Base-by-base conservation (phyloP, 2,888 invertebrate genomes). In the Beris morrisii region DNA sequence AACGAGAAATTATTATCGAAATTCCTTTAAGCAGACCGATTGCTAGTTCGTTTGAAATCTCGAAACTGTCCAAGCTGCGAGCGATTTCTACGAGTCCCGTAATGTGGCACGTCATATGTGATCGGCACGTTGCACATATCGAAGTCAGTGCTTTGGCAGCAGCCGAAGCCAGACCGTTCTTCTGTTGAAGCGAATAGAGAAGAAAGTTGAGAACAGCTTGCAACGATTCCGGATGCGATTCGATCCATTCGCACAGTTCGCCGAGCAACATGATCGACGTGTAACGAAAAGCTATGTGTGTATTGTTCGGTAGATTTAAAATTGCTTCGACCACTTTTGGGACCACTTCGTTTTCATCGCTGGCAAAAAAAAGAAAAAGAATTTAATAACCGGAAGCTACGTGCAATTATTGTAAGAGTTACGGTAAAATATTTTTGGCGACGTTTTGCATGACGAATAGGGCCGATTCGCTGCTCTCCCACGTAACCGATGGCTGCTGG, bases 391-490 rank as follows among this genome's bases (percentile, higher is more conserved):
- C 53, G 57, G 57, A 65, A 15, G 58, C 12, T 15, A 12, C 6
- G 9, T 15, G 22, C 6, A 48, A 44, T 38, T 22, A 9, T 56
- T 4, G 12, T 7, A 5, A 12, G 22, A 86, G 89, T 89, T 82
- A 96, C 95, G 96, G 96, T 74, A 95, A 79, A 74, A 97, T 91
- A 81, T 95, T 97, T 82, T 94, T 95, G 32, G 95, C 96, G 3
- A 97, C 93, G 57, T 95, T 89, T 76, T 93, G 92, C 96, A 97
- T 97, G 4, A 98, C 87, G 78, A 93, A 98, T 0, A 98, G 84
- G 0, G 96, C 92, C 1, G 98, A 93, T 82, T 98, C 98, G 0
- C 91, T 92, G 58, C 91, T 88, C 75, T 97, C 95, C 97, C 98
- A 98, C 1, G 92, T 88, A 22, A 86, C 85, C 67, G 86, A 85